phyloP scores from a whole-genome alignment of 1,140 invertebrate genomes.

The Atta texana region DNA sequence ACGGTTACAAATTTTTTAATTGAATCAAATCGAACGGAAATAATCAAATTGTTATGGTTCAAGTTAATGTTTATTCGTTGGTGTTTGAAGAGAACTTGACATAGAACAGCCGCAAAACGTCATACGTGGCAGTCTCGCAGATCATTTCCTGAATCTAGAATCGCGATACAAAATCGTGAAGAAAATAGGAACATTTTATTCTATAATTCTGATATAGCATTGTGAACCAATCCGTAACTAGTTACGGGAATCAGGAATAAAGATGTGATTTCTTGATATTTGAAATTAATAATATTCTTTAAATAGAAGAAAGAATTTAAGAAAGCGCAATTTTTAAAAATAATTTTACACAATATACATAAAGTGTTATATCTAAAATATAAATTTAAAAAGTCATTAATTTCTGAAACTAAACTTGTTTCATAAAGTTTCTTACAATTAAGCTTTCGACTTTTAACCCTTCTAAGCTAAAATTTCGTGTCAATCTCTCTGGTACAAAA shows the following conservation, averaged over 20 bases:
- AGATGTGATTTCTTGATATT: background rate
- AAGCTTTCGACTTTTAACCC: background rate
- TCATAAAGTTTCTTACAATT: background rate
- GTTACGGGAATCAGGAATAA: background rate
- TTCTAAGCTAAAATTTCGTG: background rate
- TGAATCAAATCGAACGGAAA: background rate
- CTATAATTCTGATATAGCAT: background rate
- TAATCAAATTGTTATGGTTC: background rate
- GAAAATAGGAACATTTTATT: constrained; percentile 40
- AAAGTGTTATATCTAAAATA: background rate
- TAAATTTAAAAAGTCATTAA: background rate
- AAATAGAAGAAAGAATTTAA: background rate
- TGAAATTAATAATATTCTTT: background rate
- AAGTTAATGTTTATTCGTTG: background rate
- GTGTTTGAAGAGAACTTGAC: background rate
- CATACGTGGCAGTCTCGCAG: background rate
- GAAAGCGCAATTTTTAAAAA: background rate
- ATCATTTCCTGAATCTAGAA: constrained; percentile 14
- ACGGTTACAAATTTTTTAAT: background rate
- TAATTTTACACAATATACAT: background rate
- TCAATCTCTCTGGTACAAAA: background rate
- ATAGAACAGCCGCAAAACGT: background rate
- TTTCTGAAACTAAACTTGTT: background rate
- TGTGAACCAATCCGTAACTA: background rate
- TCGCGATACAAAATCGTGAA: constrained; percentile 55